Evolutionary conservation across 1,140 invertebrate genomes (phyloP).

Genomic region (Lasioglossum baleicum): DNA sequence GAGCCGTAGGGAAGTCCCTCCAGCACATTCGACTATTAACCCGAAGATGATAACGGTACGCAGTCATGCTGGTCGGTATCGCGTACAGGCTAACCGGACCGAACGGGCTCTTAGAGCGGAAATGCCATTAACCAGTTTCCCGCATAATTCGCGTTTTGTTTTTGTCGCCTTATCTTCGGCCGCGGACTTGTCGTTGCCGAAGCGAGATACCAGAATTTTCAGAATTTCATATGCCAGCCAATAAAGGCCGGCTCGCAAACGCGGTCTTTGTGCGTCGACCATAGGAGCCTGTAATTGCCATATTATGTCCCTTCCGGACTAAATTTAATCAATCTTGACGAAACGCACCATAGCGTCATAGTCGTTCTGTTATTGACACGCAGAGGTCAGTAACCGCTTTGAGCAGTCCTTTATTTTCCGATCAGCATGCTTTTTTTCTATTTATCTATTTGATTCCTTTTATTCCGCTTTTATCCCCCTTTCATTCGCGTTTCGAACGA

Average conservation of each 20-base stretch:
- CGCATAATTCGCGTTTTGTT: conserved; percentile 21
- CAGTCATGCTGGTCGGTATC: neutral
- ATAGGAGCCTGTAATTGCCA: conserved; percentile 54
- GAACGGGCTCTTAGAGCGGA: neutral
- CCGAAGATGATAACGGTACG: conserved; percentile 70
- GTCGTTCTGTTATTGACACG: conserved; percentile 54
- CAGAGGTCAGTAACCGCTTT: conserved; percentile 60
- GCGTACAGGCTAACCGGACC: no score
- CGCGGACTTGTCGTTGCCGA: neutral
- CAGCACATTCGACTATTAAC: conserved; percentile 50
- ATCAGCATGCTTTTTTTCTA: neutral
- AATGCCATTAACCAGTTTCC: neutral
- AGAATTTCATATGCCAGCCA: conserved; percentile 29
- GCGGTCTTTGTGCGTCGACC: conserved; percentile 48
- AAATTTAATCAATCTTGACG: conserved; percentile 62
- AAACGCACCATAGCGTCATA: conserved; percentile 47
- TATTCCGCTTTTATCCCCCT: neutral
- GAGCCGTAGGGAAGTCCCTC: conserved; percentile 57
- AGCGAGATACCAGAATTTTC: conserved; percentile 19
- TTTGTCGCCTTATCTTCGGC: conserved; percentile 31
- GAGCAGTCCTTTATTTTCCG: conserved; percentile 14
- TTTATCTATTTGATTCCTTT: neutral
- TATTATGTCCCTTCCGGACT: conserved; percentile 65
- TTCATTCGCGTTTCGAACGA: neutral
- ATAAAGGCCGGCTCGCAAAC: conserved; percentile 21